These are phyloP conservation scores for Cyrtodaria siliqua DNA, from an alignment of 2,888 invertebrate species.

Conservation along the genomic window DNA sequence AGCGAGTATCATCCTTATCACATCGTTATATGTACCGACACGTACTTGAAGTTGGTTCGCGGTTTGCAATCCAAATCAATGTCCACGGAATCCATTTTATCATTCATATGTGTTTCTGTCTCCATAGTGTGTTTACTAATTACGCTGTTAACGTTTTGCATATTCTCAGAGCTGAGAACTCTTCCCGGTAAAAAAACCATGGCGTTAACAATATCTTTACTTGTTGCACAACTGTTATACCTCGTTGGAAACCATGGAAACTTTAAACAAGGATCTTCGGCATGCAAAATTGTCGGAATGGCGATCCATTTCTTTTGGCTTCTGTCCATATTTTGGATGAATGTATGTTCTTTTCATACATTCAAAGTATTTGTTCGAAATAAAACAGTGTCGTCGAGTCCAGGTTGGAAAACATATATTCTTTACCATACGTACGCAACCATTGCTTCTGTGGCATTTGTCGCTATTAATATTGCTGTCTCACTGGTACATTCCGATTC, in stretches of 20 bases:
- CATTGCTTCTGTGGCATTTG: not conserved
- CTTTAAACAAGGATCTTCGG: not conserved
- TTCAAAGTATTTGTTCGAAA: conserved; percentile 13
- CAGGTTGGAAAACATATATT: not conserved
- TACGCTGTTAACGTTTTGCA: conserved; percentile 27
- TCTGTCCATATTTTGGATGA: conserved; percentile 28
- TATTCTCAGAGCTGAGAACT: conserved; percentile 31
- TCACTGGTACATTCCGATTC: not conserved
- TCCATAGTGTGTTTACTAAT: conserved; percentile 39
- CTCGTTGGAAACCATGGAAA: conserved; percentile 9
- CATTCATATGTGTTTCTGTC: not conserved
- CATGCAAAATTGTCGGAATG: conserved; percentile 27
- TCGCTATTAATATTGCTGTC: not conserved
- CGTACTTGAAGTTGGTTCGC: no score
- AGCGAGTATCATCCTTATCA: no score
- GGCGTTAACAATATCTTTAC: conserved; percentile 23
- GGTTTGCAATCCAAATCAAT: not conserved
- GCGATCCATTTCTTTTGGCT: conserved; percentile 46
- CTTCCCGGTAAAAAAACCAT: conserved; percentile 47
- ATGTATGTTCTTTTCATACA: conserved; percentile 31
- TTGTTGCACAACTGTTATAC: conserved; percentile 37
- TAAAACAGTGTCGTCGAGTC: not conserved
- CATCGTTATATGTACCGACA: no score
- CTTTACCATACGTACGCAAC: not conserved
- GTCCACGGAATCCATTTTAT: not conserved